Evolutionary conservation across 2,888 invertebrate genomes (phyloP), one percentile per base, ranked within the genome.

Genomic region (Gasteruption jaculator): DNA sequence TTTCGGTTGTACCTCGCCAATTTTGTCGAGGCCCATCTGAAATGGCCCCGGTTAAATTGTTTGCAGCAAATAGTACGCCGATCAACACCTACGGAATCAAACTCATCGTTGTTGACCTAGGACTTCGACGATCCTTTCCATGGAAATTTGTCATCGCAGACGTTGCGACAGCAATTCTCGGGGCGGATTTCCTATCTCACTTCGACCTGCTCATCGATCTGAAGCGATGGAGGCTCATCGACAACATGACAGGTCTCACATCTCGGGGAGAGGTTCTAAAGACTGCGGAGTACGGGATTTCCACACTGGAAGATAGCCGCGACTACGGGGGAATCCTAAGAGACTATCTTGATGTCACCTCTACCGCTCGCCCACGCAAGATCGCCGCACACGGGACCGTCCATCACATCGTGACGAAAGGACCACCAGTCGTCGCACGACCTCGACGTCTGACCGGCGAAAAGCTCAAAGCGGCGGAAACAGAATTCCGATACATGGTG

Each of bases 381-480:
- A n/a, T 34, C 29, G 4, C 16, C 8, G 25, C 53, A 36, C 6
- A 11, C 8, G 14, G 54, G 52, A 27, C 54, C 6, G 20, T 25
- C 5, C 43, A 56, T 43, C 58, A 60, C 19, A 42, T 51, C 32
- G 53, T 58, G 19, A 54, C 51, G 4, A 18, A 43, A 4, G 64
- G 65, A 10, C 58, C 59, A 26, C 66, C 65, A 5, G 57, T 62
- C 4, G 40, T 29, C 20, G 35, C 50, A 7, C 43, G 51, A 36
- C 49, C 62, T 1, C 52, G 64, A 10, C 49, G 65, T 0, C 37
- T 70, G 5, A 24, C 56, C n/a, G 57, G 56, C 1, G 62, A 64
- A 3, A 50, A 53, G 33, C 46, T 59, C 2, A 29, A 48, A 18
- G 41, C 34, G 6, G 62, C 59, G 2, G 59, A 61, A 35, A 16